phyloP scores from a whole-genome alignment of 1,140 invertebrate genomes.

The Lanistes nyassanus region DNA sequence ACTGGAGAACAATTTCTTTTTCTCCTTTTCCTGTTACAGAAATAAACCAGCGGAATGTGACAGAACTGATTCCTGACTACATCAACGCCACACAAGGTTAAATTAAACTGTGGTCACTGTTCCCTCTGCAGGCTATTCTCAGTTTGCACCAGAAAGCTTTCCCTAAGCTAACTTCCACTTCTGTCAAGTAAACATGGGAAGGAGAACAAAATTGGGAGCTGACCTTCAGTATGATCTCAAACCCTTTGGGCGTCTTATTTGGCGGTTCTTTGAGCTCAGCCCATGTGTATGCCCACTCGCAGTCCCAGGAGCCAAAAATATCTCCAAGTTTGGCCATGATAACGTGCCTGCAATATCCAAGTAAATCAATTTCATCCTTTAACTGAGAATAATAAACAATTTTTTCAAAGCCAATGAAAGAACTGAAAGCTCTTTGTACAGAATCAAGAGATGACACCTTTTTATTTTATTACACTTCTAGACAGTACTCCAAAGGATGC shows the following conservation, averaged over 20 bases:
- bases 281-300: constrained; percentile 61
- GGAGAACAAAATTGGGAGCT: constrained; percentile 4
- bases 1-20: constrained; percentile 58
- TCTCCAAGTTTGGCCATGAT: constrained; percentile 66
- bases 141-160: no score
- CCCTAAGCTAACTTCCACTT: no score
- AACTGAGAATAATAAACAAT: no score
- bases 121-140: not conserved
- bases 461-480: no score
- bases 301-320: constrained; percentile 68
- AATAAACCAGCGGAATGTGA: no score
- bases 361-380: no score
- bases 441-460: no score
- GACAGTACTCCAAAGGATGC: no score
- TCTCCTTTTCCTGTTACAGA: constrained; percentile 55
- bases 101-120: not conserved
- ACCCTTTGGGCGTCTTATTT: constrained; percentile 53
- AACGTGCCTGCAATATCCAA: constrained; percentile 53
- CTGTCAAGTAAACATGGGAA: no score
- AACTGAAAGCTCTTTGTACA: no score
- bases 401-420: no score
- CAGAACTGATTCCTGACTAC: no score
- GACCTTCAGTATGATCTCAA: constrained; percentile 65
- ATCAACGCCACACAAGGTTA: not conserved
- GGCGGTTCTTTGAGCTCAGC: constrained; percentile 60